A percentile compares a stretch with the other conserved stretches of the same genome.
These are phyloP conservation scores for Psettodes erumei DNA, from an alignment of 2,113 vertebrate species.

Conservation along the genomic window DNA sequence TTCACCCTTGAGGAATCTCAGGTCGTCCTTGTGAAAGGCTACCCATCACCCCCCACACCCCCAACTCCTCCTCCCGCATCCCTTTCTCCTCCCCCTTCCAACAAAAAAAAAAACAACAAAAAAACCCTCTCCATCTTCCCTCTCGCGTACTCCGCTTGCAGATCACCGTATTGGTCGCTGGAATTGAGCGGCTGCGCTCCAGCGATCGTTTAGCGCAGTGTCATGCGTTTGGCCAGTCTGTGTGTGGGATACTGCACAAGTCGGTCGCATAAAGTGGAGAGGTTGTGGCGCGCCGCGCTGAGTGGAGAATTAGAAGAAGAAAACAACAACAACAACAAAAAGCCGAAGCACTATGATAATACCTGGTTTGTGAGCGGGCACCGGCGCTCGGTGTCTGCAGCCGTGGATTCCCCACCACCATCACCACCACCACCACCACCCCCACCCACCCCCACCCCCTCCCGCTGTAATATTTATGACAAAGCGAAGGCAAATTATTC, in stretches of 20 bases:
- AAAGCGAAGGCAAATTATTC: conserved; percentile 76
- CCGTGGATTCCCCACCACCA: conserved; percentile 28
- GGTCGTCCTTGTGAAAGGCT: conserved; percentile 79
- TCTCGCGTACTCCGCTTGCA: conserved; percentile 41
- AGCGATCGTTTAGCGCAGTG: conserved; percentile 61
- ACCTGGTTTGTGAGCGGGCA: conserved; percentile 38
- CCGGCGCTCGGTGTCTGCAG: conserved; percentile 45
- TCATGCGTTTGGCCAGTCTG: conserved; percentile 53
- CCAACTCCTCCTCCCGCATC: conserved; percentile 30
- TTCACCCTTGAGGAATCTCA: conserved; percentile 81
- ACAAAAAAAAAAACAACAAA: no score
- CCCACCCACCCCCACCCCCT: conserved; percentile 3
- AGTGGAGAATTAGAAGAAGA: conserved; percentile 16
- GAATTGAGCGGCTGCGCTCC: conserved; percentile 64
- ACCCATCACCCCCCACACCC: conserved; percentile 37
- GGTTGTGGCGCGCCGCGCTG: conserved; percentile 40
- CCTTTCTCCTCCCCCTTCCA: conserved; percentile 53
- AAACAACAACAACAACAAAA: conserved; percentile 2
- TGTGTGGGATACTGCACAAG: conserved; percentile 63
- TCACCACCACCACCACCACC: conserved; percentile 14
- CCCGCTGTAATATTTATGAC: conserved; percentile 76
- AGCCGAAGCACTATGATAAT: conserved; percentile 25
- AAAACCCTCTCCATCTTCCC: conserved; percentile 13
- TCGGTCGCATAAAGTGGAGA: conserved; percentile 59
- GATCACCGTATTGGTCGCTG: conserved; percentile 69